Base-by-base conservation (phyloP, 2,113 vertebrate genomes). In the Galbula dea region DNA sequence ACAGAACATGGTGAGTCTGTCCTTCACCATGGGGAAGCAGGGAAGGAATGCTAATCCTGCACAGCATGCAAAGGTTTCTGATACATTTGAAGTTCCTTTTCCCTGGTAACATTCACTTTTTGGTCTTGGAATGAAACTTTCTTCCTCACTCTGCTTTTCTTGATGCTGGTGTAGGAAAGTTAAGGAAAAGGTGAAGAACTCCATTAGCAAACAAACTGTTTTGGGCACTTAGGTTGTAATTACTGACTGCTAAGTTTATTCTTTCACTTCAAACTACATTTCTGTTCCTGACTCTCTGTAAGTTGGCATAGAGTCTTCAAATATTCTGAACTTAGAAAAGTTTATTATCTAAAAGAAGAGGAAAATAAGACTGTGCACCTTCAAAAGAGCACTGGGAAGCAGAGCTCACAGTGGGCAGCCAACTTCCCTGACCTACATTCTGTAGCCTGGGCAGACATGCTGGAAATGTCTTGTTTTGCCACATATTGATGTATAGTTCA, bases 1-100 rank as follows among this genome's bases (percentile, higher is more conserved):
- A 23, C 90, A 98, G 65, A 74, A 98, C 63, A 67, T 75, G 97
- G 99, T 99, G 95, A 93, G 84, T 89, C n/a, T n/a, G n/a, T n/a
- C n/a, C n/a, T n/a, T n/a, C n/a, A n/a, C n/a, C n/a, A n/a, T n/a
- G n/a, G n/a, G n/a, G n/a, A n/a, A n/a, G n/a, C n/a, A 1, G 45
- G 30, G 22, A 68, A 54, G 24, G 39, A 72, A 48, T 18, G 46
- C 16, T n/a, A 51, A 54, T 45, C 16, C 18, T 65, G 7, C 26
- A 5, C 4, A 6, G 8, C 5, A 9, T 39, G 12, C 69, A n/a
- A 3, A 7, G 20, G 46, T 65, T 63, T 48, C 20, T 10, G 37
- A 8, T 57, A 20, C 0, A 1, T 39, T 72, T 81, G 18, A 43
- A n/a, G 24, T 36, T n/a, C 37, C 14, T 5, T 74, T 74, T 48